Evolutionary conservation across 2,113 vertebrate genomes (phyloP).

Genomic region (human (Homo sapiens)): GRCh38 chr9:129082001-129082500

Average conservation of each 20-base stretch:
- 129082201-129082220: background rate
- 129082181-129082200: background rate
- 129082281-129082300: background rate
- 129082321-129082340: background rate
- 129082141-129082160: background rate
- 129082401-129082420: background rate
- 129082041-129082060: background rate
- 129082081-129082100: background rate
- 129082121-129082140: background rate
- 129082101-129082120: background rate
- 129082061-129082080: background rate
- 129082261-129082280: background rate
- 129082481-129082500: background rate
- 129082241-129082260: conserved; percentile 46
- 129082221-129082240: background rate
- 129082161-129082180: background rate
- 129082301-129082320: background rate
- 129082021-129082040: background rate
- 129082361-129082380: background rate
- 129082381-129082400: background rate
- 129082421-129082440: background rate
- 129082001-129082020: background rate
- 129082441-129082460: background rate
- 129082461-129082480: background rate
- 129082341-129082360: background rate